Base-by-base conservation (phyloP, 2,797 vertebrate species). In the Passerculus sandwichensis region DNA sequence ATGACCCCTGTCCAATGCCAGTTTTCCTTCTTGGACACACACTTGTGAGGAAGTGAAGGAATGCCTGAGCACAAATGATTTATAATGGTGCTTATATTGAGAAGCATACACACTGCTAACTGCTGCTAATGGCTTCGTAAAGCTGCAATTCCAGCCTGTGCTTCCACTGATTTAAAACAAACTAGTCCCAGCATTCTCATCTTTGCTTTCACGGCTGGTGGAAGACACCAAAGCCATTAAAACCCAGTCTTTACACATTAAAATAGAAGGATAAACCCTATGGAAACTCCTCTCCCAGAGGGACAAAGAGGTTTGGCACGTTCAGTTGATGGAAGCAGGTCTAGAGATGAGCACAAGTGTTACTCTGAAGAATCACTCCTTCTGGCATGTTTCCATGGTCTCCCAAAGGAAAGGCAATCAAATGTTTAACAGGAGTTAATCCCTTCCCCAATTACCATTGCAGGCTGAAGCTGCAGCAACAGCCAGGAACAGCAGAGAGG, bases 391-490 rank as follows among this genome's bases (percentile, higher is more conserved):
- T 90, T 96, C 83, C 7, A 5, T 7, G 34, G 30, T 13, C 44
- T 91, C 70, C 73, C 76, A 48, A 86, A 90, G 94, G 85, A 86
- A 65, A 93, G 29, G 50, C 88, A 91, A 83, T 66, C 62, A 59
- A 71, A 88, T 65, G 47, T 89, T 94, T 72, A 86, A 88, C 50
- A 48, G 45, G 48, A 83, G 27, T 30, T 93, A 94, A 88, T 96
- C 51, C 40, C 27, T 88, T 94, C 47, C 76, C 45, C 59, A 47
- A 20, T 80, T 61, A 69, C 54, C 13, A 23, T 6, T 71, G 42
- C 4, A 3, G 83, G 72, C 32, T 71, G 57, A 89, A 67, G 64
- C 53, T 75, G 47, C 10, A 80, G 40, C 11, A 3, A 4, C 32
- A 65, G 69, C 26, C 32, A 64, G 5, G 36, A 71, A 7, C 19